These are phyloP conservation scores for Mesorhabditis spiculigera DNA, from an alignment of 2,888 invertebrate species.

Conservation along the genomic window DNA sequence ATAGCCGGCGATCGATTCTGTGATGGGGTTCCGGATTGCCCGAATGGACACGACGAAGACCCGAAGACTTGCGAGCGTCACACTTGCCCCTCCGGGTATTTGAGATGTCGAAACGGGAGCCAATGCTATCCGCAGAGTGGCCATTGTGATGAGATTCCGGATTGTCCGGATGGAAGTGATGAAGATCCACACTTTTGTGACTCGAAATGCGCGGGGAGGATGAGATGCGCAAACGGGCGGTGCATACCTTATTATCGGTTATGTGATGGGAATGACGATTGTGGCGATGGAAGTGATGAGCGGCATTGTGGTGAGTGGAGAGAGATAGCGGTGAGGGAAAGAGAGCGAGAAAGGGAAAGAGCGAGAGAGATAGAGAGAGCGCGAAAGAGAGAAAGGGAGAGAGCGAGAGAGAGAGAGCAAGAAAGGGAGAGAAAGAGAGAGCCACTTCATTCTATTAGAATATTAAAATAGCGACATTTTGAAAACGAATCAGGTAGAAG, in stretches of 20 bases:
- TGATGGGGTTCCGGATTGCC: slow-evolving; percentile 59
- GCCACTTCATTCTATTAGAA: too few species aligned
- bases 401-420: too few species aligned
- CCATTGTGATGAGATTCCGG: slow-evolving; percentile 18
- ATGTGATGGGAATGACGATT: slow-evolving; percentile 32
- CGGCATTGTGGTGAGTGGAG: slow-evolving; percentile 11
- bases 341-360: too few species aligned
- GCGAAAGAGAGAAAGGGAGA: too few species aligned
- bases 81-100: slow-evolving; percentile 14
- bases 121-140: slow-evolving; percentile 22
- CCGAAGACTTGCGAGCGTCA: slow-evolving; percentile 13
- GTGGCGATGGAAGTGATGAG: slow-evolving; percentile 29
- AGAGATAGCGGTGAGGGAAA: too few species aligned
- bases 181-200: slow-evolving; percentile 17
- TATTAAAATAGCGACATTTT: too few species aligned
- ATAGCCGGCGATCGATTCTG: slow-evolving; percentile 13
- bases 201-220: slow-evolving; percentile 13
- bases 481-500: too few species aligned
- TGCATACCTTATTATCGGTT: slow-evolving; percentile 15
- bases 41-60: slow-evolving; percentile 49
- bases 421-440: too few species aligned
- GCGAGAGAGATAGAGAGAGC: too few species aligned
- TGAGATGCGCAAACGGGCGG: slow-evolving; percentile 16
- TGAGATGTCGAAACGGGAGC: slow-evolving; percentile 14
- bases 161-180: slow-evolving; percentile 18